Evolutionary conservation across 2,797 vertebrate species (phyloP).

Genomic region (Danio aesculapii): DNA sequence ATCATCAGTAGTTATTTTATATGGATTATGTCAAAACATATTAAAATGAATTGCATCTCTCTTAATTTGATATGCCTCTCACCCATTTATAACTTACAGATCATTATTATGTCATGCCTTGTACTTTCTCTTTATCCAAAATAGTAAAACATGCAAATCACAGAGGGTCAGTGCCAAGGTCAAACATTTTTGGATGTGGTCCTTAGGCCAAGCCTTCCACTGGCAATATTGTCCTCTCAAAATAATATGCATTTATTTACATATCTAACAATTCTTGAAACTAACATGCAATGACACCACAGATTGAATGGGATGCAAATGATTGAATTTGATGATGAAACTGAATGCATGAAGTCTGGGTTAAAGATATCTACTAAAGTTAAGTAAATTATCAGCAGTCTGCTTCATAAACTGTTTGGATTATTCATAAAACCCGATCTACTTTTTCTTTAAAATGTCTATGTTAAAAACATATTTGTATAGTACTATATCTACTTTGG

Average conservation of each 20-base stretch:
- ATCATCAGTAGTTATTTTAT: background rate
- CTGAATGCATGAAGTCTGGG: background rate
- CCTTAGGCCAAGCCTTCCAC: constrained; percentile 73
- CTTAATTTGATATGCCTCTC: background rate
- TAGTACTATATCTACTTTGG: too few relatives aligned
- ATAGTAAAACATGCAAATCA: constrained; percentile 49
- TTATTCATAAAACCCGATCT: too few relatives aligned
- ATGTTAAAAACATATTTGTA: too few relatives aligned
- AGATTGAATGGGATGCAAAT: constrained; percentile 18
- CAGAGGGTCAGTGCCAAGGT: constrained; percentile 15
- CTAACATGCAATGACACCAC: background rate
- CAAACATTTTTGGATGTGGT: constrained; percentile 3
- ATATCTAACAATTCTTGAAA: background rate
- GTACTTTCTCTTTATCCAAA: constrained; percentile 19
- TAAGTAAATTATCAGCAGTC: too few relatives aligned
- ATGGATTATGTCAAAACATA: background rate
- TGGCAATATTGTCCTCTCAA: constrained; percentile 48
- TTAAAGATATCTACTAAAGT: too few relatives aligned
- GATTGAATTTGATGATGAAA: background rate
- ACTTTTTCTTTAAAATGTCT: too few relatives aligned
- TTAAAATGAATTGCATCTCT: background rate
- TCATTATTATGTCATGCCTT: constrained; percentile 19
- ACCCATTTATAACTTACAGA: background rate
- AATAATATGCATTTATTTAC: background rate
- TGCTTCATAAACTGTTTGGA: too few relatives aligned